Base-by-base conservation (phyloP, 2,888 invertebrate genomes). In the Idaea biselata region DNA sequence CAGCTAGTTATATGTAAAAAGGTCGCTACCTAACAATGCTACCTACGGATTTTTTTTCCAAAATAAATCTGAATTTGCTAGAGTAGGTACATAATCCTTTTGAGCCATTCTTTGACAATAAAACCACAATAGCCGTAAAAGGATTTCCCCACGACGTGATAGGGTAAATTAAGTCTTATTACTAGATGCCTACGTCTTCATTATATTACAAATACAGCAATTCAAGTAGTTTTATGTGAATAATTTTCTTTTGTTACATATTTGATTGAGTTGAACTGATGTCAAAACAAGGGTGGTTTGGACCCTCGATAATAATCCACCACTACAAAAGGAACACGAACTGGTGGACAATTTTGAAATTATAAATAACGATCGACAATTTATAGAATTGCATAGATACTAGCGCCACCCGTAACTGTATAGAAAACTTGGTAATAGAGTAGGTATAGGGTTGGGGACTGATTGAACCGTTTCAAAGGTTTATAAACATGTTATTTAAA, bases 241-340 rank as follows among this genome's bases (percentile, higher is more conserved):
- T 44, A 7, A 7, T 85, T 76, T 75, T 72, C 76, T 78, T 88
- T 89, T 89, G 89, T 87, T 87, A 81, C 80, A 88, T 87, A 86
- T 89, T 88, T 84, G 85, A 89, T 86, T 83, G 85, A 82, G 78
- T 78, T 79, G 75, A 77, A 81, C 80, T 83, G 82, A 80, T 81
- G 83, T 78, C 81, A 78, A 77, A 81, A 81, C 77, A 80, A 76
- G 88, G 88, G 85, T 84, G 79, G 80, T 73, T 76, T 59, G 68
- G 74, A 76, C 80, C 81, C 81, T 70, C 62, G 69, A 81, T 83
- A 81, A 79, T 83, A 79, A 78, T 80, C 74, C 62, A 66, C 71
- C 68, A 77, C 76, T 76, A 72, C 68, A 44, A 44, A 11, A 44
- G 5, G 44, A 44, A 44, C 44, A 44, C 14, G 0, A 14, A 44